Percentiles rank a stretch among this genome's conserved stretches.
phyloP scores from a whole-genome alignment of 2,797 vertebrate genomes.

The Borostomias antarcticus region DNA sequence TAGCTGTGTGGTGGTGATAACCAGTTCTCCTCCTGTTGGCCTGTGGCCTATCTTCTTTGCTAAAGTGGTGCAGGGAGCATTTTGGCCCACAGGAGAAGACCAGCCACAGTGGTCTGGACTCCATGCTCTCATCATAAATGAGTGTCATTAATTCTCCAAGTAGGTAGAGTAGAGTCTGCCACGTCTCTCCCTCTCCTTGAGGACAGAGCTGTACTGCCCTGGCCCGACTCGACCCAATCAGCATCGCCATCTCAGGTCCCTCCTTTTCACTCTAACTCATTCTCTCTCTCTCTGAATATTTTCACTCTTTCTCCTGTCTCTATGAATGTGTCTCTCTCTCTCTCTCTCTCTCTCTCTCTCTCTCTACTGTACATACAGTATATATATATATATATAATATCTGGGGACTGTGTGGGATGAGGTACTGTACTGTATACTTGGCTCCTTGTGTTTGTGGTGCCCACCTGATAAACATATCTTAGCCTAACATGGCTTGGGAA shows the following conservation, averaged over 20 bases:
- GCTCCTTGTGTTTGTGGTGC: slow-evolving; percentile 23
- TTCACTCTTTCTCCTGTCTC: too few species aligned
- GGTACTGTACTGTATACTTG: slow-evolving; percentile 6
- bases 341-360: background rate
- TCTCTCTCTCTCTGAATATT: background rate
- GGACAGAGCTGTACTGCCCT: slow-evolving; percentile 28
- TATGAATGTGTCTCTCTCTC: background rate
- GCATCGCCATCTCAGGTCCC: slow-evolving; percentile 26
- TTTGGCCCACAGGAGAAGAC: slow-evolving; percentile 59
- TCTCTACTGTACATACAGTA: background rate
- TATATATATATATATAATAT: too few species aligned
- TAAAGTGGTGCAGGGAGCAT: slow-evolving; percentile 49
- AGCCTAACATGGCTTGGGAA: slow-evolving; percentile 50
- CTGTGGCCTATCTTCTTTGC: slow-evolving; percentile 53
- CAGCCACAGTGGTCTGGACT: slow-evolving; percentile 58
- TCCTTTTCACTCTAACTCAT: background rate
- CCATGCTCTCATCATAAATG: slow-evolving; percentile 63
- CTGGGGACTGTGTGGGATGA: slow-evolving; percentile 1
- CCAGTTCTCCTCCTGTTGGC: slow-evolving; percentile 60
- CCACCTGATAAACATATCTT: slow-evolving; percentile 66
- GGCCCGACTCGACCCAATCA: slow-evolving; percentile 48
- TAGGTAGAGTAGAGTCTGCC: slow-evolving; percentile 54
- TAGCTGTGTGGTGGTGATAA: slow-evolving; percentile 66
- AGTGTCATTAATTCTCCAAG: slow-evolving; percentile 70
- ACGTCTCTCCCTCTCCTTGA: slow-evolving; percentile 42